Conservation (phyloP, 2,113 vertebrate genomes). For the Cyanistes caeruleus region DNA sequence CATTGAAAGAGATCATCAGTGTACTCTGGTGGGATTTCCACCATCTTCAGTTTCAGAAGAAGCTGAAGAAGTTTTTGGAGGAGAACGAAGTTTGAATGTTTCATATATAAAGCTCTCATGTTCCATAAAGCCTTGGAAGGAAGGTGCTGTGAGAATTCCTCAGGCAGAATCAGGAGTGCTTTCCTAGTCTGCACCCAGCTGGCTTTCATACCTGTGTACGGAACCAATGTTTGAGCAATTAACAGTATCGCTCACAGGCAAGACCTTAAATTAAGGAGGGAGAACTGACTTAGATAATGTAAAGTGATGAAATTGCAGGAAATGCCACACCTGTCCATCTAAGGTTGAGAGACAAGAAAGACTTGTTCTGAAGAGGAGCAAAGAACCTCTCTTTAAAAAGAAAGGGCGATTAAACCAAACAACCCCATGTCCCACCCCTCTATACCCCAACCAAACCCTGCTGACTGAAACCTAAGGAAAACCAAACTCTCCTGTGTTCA, state of each 20-base stretch:
- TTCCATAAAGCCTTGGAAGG: not conserved
- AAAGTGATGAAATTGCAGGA: slow-evolving; percentile 12
- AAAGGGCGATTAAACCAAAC: not conserved
- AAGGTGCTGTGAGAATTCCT: not conserved
- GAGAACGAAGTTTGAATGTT: not conserved
- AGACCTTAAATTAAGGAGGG: not conserved
- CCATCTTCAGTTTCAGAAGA: not conserved
- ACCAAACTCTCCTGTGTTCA: rapidly evolving
- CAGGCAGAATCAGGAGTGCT: not conserved
- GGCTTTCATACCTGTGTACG: not conserved
- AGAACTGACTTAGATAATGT: not conserved
- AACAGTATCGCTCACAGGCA: not conserved
- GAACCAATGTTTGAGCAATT: not conserved
- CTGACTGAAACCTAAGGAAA: not conserved
- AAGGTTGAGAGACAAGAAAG: not conserved
- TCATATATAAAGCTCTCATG: not conserved
- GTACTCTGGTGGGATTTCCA: not conserved
- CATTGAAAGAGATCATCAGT: not conserved
- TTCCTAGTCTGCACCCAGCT: not conserved
- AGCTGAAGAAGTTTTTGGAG: not conserved
- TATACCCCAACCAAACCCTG: not conserved
- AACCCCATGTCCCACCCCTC: rapidly evolving
- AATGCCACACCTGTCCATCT: not conserved
- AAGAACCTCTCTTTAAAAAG: not conserved
- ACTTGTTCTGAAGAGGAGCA: slow-evolving; percentile 5